These are phyloP conservation scores for Drosophila longiperda DNA, from an alignment of 2,888 invertebrate genomes.

Conservation along the genomic window DNA sequence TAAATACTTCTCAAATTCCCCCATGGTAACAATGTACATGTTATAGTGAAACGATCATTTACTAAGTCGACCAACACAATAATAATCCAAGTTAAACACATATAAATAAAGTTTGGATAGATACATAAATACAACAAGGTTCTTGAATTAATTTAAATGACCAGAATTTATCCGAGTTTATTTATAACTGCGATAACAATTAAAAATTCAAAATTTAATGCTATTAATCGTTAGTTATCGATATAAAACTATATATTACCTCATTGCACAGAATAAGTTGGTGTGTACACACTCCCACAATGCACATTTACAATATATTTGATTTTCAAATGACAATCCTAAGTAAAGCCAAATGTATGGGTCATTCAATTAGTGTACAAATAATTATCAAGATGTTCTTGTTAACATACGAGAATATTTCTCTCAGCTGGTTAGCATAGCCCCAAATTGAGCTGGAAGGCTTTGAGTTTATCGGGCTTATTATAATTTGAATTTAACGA, in stretches of 20 bases:
- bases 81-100: conserved; percentile 36
- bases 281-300: neutral
- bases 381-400: neutral
- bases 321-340: neutral
- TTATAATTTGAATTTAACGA: neutral
- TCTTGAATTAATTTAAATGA: neutral
- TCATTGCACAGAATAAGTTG: neutral
- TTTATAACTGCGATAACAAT: neutral
- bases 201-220: neutral
- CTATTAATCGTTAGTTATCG: neutral
- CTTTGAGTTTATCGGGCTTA: neutral
- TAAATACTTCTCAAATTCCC: conserved; percentile 5
- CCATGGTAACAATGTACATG: conserved; percentile 10
- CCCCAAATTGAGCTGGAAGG: neutral
- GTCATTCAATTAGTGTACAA: neutral
- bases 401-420: neutral
- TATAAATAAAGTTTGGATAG: conserved; percentile 50
- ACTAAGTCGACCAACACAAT: conserved; percentile 21
- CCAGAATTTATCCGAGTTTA: neutral
- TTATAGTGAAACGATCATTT: conserved; percentile 21
- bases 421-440: neutral
- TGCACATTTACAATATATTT: neutral
- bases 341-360: neutral
- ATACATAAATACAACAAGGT: conserved; percentile 20
- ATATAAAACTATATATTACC: no score